Evolutionary conservation across 2,797 vertebrate genomes (phyloP).

Genomic region (Pogonophryne albipinna): DNA sequence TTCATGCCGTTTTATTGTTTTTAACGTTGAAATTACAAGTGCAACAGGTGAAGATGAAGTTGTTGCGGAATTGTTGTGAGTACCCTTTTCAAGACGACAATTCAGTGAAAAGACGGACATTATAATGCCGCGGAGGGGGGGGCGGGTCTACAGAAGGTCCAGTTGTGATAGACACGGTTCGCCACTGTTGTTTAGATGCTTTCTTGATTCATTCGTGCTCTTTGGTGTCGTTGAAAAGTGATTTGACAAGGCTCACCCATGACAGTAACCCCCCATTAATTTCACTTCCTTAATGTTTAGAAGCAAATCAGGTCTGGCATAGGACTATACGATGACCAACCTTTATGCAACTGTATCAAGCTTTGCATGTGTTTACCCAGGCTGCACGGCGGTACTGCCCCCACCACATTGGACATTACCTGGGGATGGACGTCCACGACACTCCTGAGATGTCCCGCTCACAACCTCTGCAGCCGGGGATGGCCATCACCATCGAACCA

Average conservation of each 20-base stretch:
- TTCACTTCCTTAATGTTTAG: not conserved
- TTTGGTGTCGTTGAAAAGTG: not conserved
- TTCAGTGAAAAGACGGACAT: too few species aligned
- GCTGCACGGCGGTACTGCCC: conserved; percentile 93
- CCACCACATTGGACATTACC: conserved; percentile 96
- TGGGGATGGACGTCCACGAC: conserved; percentile 99
- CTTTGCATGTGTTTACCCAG: conserved; percentile 70
- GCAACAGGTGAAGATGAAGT: too few species aligned
- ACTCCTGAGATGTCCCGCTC: conserved; percentile 94
- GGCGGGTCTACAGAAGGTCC: too few species aligned
- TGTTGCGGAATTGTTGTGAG: too few species aligned
- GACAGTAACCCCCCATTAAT: not conserved
- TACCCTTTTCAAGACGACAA: too few species aligned
- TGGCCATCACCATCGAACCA: conserved; percentile 96
- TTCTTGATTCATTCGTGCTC: not conserved
- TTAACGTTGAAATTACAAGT: too few species aligned
- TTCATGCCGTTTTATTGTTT: too few species aligned
- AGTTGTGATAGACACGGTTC: too few species aligned
- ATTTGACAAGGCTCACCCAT: conserved; percentile 1
- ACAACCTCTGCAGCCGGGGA: conserved; percentile 91
- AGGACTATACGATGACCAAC: not conserved
- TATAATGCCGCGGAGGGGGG: too few species aligned
- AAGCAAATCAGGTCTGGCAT: not conserved
- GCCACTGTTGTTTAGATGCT: not conserved
- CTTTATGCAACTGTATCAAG: not conserved